phyloP scores from a whole-genome alignment of 2,113 vertebrate species.

The Leptosomus discolor region DNA sequence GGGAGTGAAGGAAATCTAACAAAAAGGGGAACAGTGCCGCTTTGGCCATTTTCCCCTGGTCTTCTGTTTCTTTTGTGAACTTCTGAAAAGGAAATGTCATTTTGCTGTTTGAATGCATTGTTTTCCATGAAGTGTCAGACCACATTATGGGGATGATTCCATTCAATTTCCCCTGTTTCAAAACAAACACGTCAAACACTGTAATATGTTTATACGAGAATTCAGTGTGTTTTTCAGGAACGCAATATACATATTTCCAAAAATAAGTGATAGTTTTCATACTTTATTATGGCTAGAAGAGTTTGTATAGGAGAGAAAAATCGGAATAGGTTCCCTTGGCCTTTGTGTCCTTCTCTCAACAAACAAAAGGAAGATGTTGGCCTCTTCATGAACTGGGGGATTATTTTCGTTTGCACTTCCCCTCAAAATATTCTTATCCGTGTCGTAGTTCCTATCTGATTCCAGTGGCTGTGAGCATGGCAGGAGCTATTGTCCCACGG shows the following conservation, averaged over 20 bases:
- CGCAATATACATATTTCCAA: background rate
- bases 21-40: background rate
- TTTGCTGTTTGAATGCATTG: background rate
- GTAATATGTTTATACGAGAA: background rate
- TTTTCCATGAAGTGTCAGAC: background rate
- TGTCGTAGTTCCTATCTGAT: background rate
- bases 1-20: background rate
- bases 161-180: background rate
- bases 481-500: background rate
- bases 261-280: background rate
- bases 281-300: background rate
- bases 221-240: background rate
- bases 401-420: background rate
- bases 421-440: background rate
- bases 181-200: background rate
- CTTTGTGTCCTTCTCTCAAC: background rate
- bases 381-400: background rate
- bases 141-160: background rate
- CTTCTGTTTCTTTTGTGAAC: background rate
- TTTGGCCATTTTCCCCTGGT: background rate
- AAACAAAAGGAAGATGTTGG: background rate
- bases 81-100: conserved; percentile 5
- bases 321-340: background rate
- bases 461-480: background rate
- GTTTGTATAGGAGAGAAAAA: background rate